Percentiles rank a stretch among this genome's conserved stretches.
These are phyloP conservation scores for Tetragonisca angustula DNA, from an alignment of 2,888 invertebrate genomes.

Conservation along the genomic window DNA sequence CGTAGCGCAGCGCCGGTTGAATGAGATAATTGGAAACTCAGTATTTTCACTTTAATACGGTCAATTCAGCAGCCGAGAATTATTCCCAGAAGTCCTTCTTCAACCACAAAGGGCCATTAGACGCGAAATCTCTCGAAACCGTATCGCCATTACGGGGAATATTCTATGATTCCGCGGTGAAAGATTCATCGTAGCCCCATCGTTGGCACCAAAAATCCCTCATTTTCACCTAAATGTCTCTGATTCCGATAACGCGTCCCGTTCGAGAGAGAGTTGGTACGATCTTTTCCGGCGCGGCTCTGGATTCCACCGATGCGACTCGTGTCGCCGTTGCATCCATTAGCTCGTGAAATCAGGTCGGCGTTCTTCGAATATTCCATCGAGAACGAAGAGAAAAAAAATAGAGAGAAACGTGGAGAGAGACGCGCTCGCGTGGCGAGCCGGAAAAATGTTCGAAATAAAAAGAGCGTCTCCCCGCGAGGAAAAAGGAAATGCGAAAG, in stretches of 20 bases:
- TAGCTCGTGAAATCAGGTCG: slow-evolving; percentile 36
- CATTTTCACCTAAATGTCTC: neutral
- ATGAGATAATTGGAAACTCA: neutral
- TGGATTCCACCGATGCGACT: slow-evolving; percentile 6
- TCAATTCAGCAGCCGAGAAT: neutral
- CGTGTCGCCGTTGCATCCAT: slow-evolving; percentile 29
- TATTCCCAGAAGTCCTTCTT: neutral
- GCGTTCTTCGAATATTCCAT: neutral
- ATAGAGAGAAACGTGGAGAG: neutral
- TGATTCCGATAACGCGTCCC: neutral
- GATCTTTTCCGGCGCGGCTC: neutral
- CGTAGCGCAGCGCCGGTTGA: neutral
- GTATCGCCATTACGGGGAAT: slow-evolving; percentile 6
- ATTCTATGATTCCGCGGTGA: neutral
- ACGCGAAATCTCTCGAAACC: slow-evolving; percentile 4
- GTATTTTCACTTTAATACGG: neutral
- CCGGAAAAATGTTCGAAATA: neutral
- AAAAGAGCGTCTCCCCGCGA: neutral
- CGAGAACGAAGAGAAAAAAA: neutral
- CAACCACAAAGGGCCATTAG: neutral
- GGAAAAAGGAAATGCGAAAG: neutral
- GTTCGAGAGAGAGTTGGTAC: neutral
- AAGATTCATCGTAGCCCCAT: slow-evolving; percentile 10
- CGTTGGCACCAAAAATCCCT: slow-evolving; percentile 11
- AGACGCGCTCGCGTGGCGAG: too few relatives aligned